Base-by-base conservation (phyloP, 2,888 invertebrate genomes). In the Oxyteleia sp. region DNA sequence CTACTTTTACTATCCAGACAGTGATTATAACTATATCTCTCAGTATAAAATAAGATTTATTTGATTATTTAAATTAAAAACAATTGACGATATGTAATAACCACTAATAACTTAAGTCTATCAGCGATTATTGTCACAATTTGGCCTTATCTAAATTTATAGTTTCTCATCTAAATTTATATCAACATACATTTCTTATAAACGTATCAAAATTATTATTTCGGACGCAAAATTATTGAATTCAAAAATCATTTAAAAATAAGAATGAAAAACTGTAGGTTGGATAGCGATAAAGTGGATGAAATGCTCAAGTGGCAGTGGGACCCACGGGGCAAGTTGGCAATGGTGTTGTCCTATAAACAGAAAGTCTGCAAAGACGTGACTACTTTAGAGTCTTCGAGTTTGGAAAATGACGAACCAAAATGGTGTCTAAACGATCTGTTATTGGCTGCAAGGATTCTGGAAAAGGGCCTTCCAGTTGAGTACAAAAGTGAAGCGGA, bases 401-500 rank as follows among this genome's bases (percentile, higher is more conserved):
- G 3, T 18, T 18, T 4, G 7, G 43, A 57, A 11, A 32, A 26
- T 16, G 18, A 88, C 3, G 87, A 89, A 47, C 91, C 90, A 2
- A 89, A 90, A 13, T 93, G 93, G 93, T 86, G 89, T 2, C 69
- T 92, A 13, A 75, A 86, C 5, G 93, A 93, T 41, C 89, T 93
- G 11, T 49, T 92, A 3, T 85, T 92, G 7, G 92, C 93, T 0
- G 90, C 91, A 0, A 78, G 75, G 61, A 89, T 93, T 29, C 85
- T 93, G 0, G 63, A 82, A 35, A 82, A 84, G 47, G 47, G 83
- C 5, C 0, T 0, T 1, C 0, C 41, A 0, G 23, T 57, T 0
- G 26, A 7, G 15, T 93, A 90, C 47, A 64, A 87, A 0, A 96
- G 96, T 88, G 96, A 96, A 87, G 96, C 96, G 71, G 96, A 96